Base-by-base conservation (phyloP, 64 coral and sea anemone genomes). In the Pachyseris speciosa region DNA sequence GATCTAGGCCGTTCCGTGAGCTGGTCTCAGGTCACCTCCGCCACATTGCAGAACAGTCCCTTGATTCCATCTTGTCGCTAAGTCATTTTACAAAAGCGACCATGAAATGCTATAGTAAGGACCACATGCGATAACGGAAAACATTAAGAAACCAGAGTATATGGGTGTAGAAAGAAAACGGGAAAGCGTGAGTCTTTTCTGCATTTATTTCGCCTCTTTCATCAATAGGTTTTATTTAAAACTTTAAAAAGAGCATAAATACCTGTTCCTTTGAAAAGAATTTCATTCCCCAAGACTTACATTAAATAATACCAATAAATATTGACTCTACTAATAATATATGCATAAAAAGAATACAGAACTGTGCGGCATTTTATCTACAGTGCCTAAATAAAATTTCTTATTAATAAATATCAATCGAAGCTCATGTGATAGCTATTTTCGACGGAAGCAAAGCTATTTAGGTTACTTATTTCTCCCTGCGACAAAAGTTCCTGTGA, bases 221-320 rank as follows among this genome's bases (percentile, higher is more conserved):
- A 40, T 63, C 20, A 40, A 71, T 70, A 33, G 31, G 77, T 41
- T 81, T 63, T 53, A 63, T 40, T 81, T 81, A 81, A 53, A 81
- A 58, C 48, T 81, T 81, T 81, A 81, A 63, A 81, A 63, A 81
- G 70, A 42, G 37, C 37, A 74, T 74, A 74, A 74, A 74, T 74
- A 74, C 70, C 33, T 39, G 22, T 61, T 81, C 51, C 29, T 12
- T 58, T 58, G 49, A 80, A 57, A 80, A 80, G 76, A 59, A 81
- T 61, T 63, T 37, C 32, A 81, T 81, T 61, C 48, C 77, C 77
- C 51, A n/a, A 19, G 20, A 61, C n/a, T 81, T 16, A 37, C 33
- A 37, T 22, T 71, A 67, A 78, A 78, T 52, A 20, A 44, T 60
- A 81, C 15, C 20, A 61, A 81, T 81, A 81, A 81, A 81, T 81